Conservation (phyloP, 2,888 invertebrate species). For the Fissipunctia ypsillon region DNA sequence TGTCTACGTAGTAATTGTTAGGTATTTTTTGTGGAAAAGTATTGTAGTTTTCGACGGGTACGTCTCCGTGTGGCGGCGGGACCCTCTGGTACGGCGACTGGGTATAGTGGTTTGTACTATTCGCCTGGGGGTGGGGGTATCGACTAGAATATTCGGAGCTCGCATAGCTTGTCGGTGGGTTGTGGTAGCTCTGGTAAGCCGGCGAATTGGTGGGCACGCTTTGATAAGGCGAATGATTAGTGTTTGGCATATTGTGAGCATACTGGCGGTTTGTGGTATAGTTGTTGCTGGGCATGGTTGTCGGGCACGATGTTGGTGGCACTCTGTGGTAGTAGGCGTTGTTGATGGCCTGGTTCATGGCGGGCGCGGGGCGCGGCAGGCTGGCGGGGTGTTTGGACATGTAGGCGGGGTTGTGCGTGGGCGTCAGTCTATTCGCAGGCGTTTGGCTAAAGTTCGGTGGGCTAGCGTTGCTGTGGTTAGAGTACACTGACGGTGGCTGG, state of each 20-base stretch:
- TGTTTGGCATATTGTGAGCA: constrained; percentile 73
- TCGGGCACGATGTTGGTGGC: constrained; percentile 76
- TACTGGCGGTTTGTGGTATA: constrained; percentile 79
- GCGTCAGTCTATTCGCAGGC: constrained; percentile 84
- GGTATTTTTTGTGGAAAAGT: constrained; percentile 84
- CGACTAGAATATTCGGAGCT: constrained; percentile 89
- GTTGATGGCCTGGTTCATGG: constrained; percentile 80
- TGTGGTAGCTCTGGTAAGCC: constrained; percentile 87
- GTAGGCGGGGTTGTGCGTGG: constrained; percentile 80
- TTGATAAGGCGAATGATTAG: constrained; percentile 84
- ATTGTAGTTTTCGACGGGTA: constrained; percentile 81
- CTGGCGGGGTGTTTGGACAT: constrained; percentile 79
- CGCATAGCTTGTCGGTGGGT: constrained; percentile 88
- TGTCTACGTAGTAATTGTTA: constrained; percentile 82
- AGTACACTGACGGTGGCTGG: constrained; percentile 82
- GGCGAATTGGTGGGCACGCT: constrained; percentile 87
- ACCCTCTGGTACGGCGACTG: constrained; percentile 91
- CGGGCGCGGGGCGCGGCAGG: constrained; percentile 80
- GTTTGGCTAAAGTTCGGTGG: constrained; percentile 78
- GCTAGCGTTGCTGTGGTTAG: constrained; percentile 79
- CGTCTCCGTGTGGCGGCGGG: constrained; percentile 90
- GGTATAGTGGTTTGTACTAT: constrained; percentile 80
- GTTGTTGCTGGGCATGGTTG: constrained; percentile 72
- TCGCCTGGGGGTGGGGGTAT: constrained; percentile 84
- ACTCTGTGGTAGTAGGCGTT: constrained; percentile 86